Base-by-base conservation (phyloP, 1,140 invertebrate species). In the Pemphigus obesinymphae region DNA sequence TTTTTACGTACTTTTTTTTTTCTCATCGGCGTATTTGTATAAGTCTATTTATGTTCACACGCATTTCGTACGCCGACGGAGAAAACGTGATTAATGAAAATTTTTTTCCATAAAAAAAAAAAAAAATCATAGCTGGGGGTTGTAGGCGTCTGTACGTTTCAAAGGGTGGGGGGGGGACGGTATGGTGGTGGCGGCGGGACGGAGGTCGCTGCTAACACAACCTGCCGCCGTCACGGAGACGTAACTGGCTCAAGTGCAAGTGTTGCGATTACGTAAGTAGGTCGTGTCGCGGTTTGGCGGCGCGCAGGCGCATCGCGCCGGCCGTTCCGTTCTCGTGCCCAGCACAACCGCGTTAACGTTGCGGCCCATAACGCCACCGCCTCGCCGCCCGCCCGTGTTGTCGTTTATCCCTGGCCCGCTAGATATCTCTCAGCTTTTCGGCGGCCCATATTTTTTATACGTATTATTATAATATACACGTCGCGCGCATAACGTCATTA, bases 221-320 rank as follows among this genome's bases (percentile, higher is more conserved):
- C 76, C 37, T 63, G 76, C 76, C 76, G 29, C 76, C 53, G 76
- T 80, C 37, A 80, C 76, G 55, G 76, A 80, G 55, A 80, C 76
- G 76, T 80, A 80, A 80, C 76, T 80, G 76, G 76, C 76, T 80
- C 76, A 80, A 80, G 76, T 80, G 76, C 76, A 80, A 80, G 76
- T 63, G 76, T 80, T 80, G 76, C 76, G 76, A 80, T 80, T 80
- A 80, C 76, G 76, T 80, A 80, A 80, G 76, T 80, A 80, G 76
- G 76, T 80, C 76, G 76, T 40, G 63, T 80, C 76, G 76, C 76
- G 76, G 76, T 58, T 80, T 80, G 76, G 76, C 76, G 76, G 76
- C 55, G 76, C 55, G 76, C 53, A 58, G 50, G 55, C 76, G 53
- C 50, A 80, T 63, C 55, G 55, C 15, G 37, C 6, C 23, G 23